Evolutionary conservation across 2,888 invertebrate genomes (phyloP), one percentile per base, ranked within the genome.

Genomic region (Amiota minor): DNA sequence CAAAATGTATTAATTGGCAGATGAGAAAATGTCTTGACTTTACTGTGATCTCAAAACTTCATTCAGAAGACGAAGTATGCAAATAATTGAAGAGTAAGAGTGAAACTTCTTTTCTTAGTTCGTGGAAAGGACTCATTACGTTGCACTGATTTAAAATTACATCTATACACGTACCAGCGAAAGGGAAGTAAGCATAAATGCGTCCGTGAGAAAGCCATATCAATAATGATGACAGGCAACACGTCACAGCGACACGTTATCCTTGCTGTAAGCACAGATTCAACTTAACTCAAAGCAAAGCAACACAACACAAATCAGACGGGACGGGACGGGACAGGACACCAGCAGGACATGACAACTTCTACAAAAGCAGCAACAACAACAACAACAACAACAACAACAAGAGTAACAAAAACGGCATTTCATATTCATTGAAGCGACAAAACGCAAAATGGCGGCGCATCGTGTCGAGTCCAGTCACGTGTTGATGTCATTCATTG

Each of bases 351-450:
- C 35, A 35, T 35, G 35, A 35, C 35, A 35, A 35, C 35, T 35
- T 35, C 35, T 35, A 35, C 35, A 35, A 35, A 6, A 35, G 6
- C 35, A 35, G 6, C 35, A 35, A 35, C 35, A 23, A 23, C 3
- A 2, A 23, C 23, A 23, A 23, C n/a, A n/a, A 35, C 35, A 35
- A 35, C 35, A 35, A 35, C 35, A 23, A 23, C 3, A 2, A 23
- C 23, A 23, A 23, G 23, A 53, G 10, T 18, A 11, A 6, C 16
- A 16, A 45, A 16, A n/a, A 10, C 10, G 18, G 16, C 35, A 18
- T 65, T 53, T 20, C 23, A 16, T 49, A 68, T 23, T 68, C 67
- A 68, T 68, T 68, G 67, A 64, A 67, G 67, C 67, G 67, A 67
- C 67, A 67, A 67, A 67, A 67, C 50, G 50, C 50, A 20, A 67